phyloP scores from a whole-genome alignment of 2,888 invertebrate species.

The Agonopterix arenella region DNA sequence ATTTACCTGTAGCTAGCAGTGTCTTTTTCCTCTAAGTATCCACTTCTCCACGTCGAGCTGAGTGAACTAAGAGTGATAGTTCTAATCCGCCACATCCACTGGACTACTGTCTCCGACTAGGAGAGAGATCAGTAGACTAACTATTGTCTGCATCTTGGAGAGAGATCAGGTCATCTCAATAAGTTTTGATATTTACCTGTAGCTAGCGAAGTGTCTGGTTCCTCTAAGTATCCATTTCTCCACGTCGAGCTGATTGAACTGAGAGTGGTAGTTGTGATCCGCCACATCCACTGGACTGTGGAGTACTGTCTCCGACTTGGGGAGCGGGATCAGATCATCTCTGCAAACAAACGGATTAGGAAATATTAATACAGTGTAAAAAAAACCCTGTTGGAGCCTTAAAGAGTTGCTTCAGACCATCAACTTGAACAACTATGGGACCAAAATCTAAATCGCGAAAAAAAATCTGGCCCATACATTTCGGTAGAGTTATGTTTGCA shows the following conservation, averaged over 20 bases:
- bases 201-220: conserved; percentile 61
- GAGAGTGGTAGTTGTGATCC: conserved; percentile 53
- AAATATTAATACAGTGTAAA: no score
- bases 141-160: conserved; percentile 50
- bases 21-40: conserved; percentile 53
- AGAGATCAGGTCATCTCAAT: conserved; percentile 60
- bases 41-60: conserved; percentile 50
- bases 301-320: conserved; percentile 48
- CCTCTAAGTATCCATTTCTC: conserved; percentile 51
- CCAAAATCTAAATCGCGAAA: no score
- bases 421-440: neutral
- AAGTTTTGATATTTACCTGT: conserved; percentile 29
- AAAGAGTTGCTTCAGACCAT: neutral
- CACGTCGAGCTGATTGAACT: conserved; percentile 48
- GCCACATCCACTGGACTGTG: conserved; percentile 62
- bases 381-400: neutral
- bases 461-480: no score
- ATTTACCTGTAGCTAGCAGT: conserved; percentile 55
- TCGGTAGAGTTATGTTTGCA: no score
- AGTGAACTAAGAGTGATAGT: conserved; percentile 54
- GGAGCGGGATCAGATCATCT: conserved; percentile 54
- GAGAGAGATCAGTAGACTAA: conserved; percentile 52
- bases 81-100: conserved; percentile 54
- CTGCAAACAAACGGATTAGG: conserved; percentile 21
- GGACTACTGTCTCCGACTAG: conserved; percentile 49